Evolutionary conservation across 2,113 vertebrate genomes (phyloP).

Genomic region (Orthonyx spaldingii): DNA sequence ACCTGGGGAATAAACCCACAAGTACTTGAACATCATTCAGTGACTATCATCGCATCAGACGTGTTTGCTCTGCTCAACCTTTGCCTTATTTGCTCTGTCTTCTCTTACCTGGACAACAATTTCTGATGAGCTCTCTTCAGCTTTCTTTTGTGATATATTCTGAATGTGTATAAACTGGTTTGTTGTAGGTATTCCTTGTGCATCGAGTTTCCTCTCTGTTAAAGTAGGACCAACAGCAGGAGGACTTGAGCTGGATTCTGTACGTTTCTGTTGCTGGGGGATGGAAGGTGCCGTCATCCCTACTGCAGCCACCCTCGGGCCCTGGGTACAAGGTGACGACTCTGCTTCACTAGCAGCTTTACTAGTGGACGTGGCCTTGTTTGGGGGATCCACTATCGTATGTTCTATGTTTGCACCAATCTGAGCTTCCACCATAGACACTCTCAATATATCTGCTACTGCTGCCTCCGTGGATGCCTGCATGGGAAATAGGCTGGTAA

Average conservation of each 20-base stretch:
- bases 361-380: conserved; percentile 77
- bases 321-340: conserved; percentile 70
- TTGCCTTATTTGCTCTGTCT: neutral
- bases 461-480: conserved; percentile 79
- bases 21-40: neutral
- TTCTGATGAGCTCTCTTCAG: conserved; percentile 77
- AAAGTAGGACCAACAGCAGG: conserved; percentile 65
- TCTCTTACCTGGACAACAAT: conserved; percentile 88
- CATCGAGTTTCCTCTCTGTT: conserved; percentile 70
- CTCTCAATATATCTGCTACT: conserved; percentile 92
- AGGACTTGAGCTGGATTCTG: conserved; percentile 71
- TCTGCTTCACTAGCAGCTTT: conserved; percentile 69
- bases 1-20: neutral
- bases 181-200: conserved; percentile 59
- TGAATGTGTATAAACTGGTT: conserved; percentile 84
- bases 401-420: conserved; percentile 85
- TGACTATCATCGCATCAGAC: neutral
- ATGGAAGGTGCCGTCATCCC: conserved; percentile 64
- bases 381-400: conserved; percentile 85
- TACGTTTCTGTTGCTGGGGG: conserved; percentile 79
- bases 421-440: conserved; percentile 97
- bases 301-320: conserved; percentile 60
- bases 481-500: conserved; percentile 73
- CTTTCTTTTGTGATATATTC: conserved; percentile 82
- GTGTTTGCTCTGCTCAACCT: neutral